These are phyloP conservation scores for Nephrocerus scutellatus DNA, from an alignment of 2,888 invertebrate species.

Conservation along the genomic window DNA sequence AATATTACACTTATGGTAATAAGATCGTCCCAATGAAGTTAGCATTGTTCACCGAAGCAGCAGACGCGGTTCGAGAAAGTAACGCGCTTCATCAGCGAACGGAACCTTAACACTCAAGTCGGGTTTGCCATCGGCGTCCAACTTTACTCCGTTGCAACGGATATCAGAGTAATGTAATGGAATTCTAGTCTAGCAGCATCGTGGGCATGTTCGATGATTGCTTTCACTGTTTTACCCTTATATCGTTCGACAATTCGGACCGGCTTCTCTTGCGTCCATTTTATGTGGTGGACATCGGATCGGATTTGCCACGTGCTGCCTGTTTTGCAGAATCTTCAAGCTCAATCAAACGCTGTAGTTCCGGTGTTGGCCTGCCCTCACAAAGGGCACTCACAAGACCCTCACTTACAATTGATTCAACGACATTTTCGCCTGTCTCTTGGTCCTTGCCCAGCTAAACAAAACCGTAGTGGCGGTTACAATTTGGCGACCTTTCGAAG, in stretches of 20 bases:
- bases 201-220: conserved; percentile 93
- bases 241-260: conserved; percentile 75
- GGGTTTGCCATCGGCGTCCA: conserved; percentile 63
- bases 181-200: conserved; percentile 91
- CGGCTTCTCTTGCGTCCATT: conserved; percentile 84
- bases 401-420: conserved; percentile 80
- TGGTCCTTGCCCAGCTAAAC: conserved; percentile 79
- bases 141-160: conserved; percentile 73
- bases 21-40: conserved; percentile 90
- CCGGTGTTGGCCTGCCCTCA: conserved; percentile 60
- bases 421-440: conserved; percentile 75
- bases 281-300: conserved; percentile 78
- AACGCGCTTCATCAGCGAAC: conserved; percentile 86
- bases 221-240: conserved; percentile 79
- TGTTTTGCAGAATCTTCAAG: conserved; percentile 85
- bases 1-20: conserved; percentile 90
- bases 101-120: conserved; percentile 61
- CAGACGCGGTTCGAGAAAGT: conserved; percentile 84
- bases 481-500: conserved; percentile 75
- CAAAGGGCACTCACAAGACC: conserved; percentile 78
- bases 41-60: conserved; percentile 85
- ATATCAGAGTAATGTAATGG: conserved; percentile 91
- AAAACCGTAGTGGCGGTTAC: conserved; percentile 77
- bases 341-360: conserved; percentile 66
- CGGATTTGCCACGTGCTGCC: conserved; percentile 78